Conservation (phyloP, 2,888 invertebrate genomes). For the Exocentrus adspersus region DNA sequence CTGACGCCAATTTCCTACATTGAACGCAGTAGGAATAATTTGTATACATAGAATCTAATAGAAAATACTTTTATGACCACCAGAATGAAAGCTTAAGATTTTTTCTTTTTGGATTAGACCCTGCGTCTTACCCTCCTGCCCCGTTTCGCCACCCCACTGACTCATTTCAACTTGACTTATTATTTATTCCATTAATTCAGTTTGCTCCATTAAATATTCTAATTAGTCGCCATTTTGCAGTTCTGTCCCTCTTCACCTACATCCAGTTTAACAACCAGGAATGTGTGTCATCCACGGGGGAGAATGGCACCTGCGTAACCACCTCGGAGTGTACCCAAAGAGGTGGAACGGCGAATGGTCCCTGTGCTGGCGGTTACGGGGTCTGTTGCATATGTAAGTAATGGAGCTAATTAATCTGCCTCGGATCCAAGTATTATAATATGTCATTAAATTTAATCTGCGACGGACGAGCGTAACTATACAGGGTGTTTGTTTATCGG, state of each 20-base stretch:
- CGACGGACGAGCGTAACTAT: too few species aligned
- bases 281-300: constrained; percentile 79
- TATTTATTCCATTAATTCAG: constrained; percentile 4
- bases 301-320: constrained; percentile 84
- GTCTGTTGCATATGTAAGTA: constrained; percentile 80
- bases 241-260: constrained; percentile 82
- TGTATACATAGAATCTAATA: too few species aligned
- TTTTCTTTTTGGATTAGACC: too few species aligned
- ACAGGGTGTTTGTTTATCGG: too few species aligned
- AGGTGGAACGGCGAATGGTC: constrained; percentile 79
- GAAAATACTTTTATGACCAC: too few species aligned
- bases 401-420: constrained; percentile 2
- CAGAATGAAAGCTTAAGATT: too few species aligned
- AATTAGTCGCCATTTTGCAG: constrained; percentile 63
- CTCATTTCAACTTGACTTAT: neutral
- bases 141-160: too few species aligned
- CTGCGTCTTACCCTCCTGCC: too few species aligned
- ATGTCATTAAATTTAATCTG: too few species aligned
- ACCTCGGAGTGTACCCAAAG: constrained; percentile 75
- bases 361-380: constrained; percentile 83
- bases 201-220: constrained; percentile 2
- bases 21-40: too few species aligned
- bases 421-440: neutral
- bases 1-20: too few species aligned
- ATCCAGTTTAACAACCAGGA: constrained; percentile 81